Evolutionary conservation across 2,797 vertebrate species (phyloP).

Genomic region (Mormyrus hasselquistii): DNA sequence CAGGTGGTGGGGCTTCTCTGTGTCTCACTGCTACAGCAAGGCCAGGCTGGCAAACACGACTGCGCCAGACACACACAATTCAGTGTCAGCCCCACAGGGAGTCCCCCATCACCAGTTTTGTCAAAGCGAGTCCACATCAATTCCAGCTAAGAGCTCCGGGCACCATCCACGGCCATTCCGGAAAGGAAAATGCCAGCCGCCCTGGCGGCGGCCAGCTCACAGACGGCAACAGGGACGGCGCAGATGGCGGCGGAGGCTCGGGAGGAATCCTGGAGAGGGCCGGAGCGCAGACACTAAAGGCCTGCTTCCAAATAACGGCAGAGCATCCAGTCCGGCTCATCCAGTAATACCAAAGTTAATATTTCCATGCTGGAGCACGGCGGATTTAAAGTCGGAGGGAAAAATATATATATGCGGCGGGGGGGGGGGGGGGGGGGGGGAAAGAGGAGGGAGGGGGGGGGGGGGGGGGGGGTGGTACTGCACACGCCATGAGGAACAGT

Average conservation of each 20-base stretch:
- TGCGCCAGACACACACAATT: neutral
- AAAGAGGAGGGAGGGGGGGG: no score
- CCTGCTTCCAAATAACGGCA: slow-evolving; percentile 68
- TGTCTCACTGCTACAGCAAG: neutral
- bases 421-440: neutral
- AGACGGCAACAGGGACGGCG: slow-evolving; percentile 70
- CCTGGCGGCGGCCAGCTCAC: slow-evolving; percentile 67
- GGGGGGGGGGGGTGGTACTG: neutral
- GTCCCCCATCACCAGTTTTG: neutral
- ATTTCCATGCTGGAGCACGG: slow-evolving; percentile 9
- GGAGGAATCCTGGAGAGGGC: slow-evolving; percentile 74
- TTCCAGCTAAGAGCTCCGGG: slow-evolving; percentile 34
- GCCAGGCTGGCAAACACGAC: neutral
- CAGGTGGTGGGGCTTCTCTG: neutral
- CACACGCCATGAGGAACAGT: neutral
- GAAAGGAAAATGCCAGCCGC: slow-evolving; percentile 67
- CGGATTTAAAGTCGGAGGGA: neutral
- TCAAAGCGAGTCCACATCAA: slow-evolving; percentile 25
- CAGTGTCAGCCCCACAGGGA: neutral
- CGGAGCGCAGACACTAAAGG: slow-evolving; percentile 63
- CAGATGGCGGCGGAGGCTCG: slow-evolving; percentile 77
- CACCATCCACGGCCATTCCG: slow-evolving; percentile 32
- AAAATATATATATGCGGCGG: neutral
- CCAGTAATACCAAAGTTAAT: slow-evolving; percentile 10
- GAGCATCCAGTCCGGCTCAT: slow-evolving; percentile 52